Conservation (phyloP, 1,140 invertebrate species). For the Pissodes strobi region DNA sequence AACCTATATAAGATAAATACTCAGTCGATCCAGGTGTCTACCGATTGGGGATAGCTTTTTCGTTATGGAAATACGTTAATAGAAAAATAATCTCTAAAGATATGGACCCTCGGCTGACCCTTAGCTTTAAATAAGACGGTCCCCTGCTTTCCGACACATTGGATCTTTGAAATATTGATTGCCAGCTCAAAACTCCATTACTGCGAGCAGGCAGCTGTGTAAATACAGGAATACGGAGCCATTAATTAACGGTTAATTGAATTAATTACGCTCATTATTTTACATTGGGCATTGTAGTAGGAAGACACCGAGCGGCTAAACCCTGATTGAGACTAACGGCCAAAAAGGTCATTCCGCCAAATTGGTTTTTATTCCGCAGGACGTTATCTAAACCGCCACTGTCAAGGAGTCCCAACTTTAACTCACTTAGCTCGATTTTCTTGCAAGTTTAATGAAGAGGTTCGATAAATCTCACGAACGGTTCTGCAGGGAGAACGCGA, state of each 20-base stretch:
- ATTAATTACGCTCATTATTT: constrained; percentile 60
- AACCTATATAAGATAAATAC: too few species aligned
- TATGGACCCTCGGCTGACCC: constrained; percentile 13
- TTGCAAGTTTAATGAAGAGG: constrained; percentile 31
- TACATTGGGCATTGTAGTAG: constrained; percentile 52
- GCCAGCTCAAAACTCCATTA: constrained; percentile 58
- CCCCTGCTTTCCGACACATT: constrained; percentile 15
- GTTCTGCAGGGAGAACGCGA: too few species aligned
- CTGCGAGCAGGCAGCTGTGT: constrained; percentile 48
- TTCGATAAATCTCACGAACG: constrained; percentile 16
- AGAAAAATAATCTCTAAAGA: too few species aligned
- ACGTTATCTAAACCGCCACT: constrained; percentile 43
- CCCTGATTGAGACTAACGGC: constrained; percentile 53
- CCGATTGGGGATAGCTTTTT: too few species aligned
- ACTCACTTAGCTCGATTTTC: constrained; percentile 28
- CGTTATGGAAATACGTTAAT: too few species aligned
- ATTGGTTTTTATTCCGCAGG: constrained; percentile 51
- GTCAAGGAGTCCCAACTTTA: constrained; percentile 42
- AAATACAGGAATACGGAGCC: constrained; percentile 56
- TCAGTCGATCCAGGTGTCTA: too few species aligned
- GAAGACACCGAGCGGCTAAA: constrained; percentile 46
- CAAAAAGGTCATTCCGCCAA: constrained; percentile 49
- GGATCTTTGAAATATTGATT: constrained; percentile 54
- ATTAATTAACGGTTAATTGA: constrained; percentile 60
- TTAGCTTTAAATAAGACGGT: constrained; percentile 18